Base-by-base conservation (phyloP, 30 jellyfish, hydroid and myxozoan species). In the Pseudorhiza aurosa region DNA sequence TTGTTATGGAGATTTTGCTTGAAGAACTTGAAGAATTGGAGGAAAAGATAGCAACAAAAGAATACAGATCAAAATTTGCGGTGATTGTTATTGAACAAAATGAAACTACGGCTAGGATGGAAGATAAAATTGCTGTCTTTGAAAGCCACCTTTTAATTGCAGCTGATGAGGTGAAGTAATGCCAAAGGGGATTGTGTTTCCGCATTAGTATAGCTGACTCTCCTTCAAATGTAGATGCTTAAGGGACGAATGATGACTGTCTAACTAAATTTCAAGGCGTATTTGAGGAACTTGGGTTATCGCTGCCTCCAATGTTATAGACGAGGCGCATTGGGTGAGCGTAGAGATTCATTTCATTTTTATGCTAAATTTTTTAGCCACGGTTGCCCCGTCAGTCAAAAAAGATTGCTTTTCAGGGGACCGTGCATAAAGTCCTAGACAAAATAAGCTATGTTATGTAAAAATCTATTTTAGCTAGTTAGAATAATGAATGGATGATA, bases 51-150 rank as follows among this genome's bases (percentile, higher is more conserved):
- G 80, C 80, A 40, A 65, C 63, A 12, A 65, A 65, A 36, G 59
- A 36, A 65, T 65, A 62, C 62, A 65, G 35, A 25, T 21, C 25
- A 8, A 65, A 22, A 6, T 21, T 65, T 11, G 19, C 37, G 62
- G 37, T 8, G 18, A 65, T 65, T 2, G 37, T 65, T 36, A 24
- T 17, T 9, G 63, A 36, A 22, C 63, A 65, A 65, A 35, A 65
- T 18, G 62, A 65, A 40, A 65, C 33, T 32, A 65, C 37, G 18
- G 39, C 56, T 10, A 40, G 28, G 50, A 36, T 65, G 63, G 80
- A 65, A 22, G 80, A 65, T 40, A 65, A 22, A 33, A 65, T 65
- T 40, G 80, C 80, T 42, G 80, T 65, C 59, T 62, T 65, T 40
- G 80, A 65, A 22, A 65, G 80, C 62, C 80, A 65, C 50, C 50